Conservation (phyloP, 2,113 vertebrate species). For the Nerophis ophidion region DNA sequence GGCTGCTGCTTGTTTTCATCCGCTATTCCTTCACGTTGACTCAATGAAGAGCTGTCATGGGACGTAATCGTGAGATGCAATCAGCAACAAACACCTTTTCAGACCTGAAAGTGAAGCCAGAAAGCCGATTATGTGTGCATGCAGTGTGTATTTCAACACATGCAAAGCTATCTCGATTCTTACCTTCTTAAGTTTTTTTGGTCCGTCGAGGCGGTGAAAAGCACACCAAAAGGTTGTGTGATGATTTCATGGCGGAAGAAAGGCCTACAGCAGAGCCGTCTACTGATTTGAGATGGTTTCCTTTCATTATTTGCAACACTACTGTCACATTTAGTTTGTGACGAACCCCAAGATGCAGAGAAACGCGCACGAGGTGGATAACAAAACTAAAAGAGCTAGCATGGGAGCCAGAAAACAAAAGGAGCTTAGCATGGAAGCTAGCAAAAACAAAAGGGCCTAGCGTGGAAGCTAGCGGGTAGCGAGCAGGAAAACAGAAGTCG, state of each 20-base stretch:
- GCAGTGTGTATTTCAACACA: slow-evolving; percentile 1
- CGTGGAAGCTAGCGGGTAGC: no score
- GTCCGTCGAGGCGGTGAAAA: slow-evolving; percentile 13
- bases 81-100: not conserved
- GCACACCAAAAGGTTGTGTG: slow-evolving; percentile 2
- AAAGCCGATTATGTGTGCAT: slow-evolving; percentile 28
- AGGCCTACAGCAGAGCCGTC: not conserved
- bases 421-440: no score
- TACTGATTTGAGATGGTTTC: not conserved
- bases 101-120: slow-evolving; percentile 7
- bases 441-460: no score
- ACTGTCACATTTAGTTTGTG: no score
- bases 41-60: not conserved
- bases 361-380: no score
- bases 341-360: no score
- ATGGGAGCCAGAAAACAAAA: no score
- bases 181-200: slow-evolving; percentile 25
- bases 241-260: slow-evolving; percentile 7
- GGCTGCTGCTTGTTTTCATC: not conserved
- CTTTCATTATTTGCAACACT: no score
- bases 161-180: slow-evolving; percentile 20
- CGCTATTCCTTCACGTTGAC: not conserved
- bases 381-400: no score
- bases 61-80: not conserved
- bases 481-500: no score